Evolutionary conservation across 2,113 vertebrate genomes (phyloP), one percentile per base, ranked within the genome.

Genomic region (Columba livia): DNA sequence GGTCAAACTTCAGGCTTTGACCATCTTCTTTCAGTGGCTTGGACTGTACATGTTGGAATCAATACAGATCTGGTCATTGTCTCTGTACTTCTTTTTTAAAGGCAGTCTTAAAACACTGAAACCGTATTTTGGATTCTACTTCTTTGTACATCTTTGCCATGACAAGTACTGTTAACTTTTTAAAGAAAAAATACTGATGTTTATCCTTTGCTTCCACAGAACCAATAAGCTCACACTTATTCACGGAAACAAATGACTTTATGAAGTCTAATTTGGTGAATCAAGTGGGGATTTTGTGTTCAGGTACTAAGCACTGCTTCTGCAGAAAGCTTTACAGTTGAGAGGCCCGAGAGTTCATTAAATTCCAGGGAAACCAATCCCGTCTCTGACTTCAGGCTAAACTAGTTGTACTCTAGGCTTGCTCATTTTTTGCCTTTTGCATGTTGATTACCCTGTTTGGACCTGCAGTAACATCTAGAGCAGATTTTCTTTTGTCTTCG

Each of bases 141-240:
- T 51, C 89, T 94, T 88, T 95, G 82, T 93, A 89, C 77, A 4
- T 16, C 90, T 86, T 84, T 94, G 96, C 95, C 86, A 77, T 92
- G 90, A 93, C 88, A 95, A 90, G 83, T 34, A 93, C 96, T 96
- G 93, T 95, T 96, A 96, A 32, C 36, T 96, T 95, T 90, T 86
- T 85, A 92, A 84, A 82, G 82, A 88, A 83, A 86, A 69, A 65
- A 62, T 44, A 32, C 53, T 84, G 77, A 20, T 82, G 14, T 47
- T 95, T 85, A 82, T 94, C 58, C 62, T 92, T 90, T 90, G 73
- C 93, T 92, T 95, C 86, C 86, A 69, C 57, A 93, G 69, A 84
- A 67, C 40, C 12, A 71, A 38, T 90, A 80, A 78, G 67, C 51
- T 94, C 67, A 56, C 53, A 31, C 38, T 88, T 88, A 51, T 24